Evolutionary conservation across 2,797 vertebrate species (phyloP), one percentile per base, ranked within the genome.

Genomic region (Phataginus tricuspis): DNA sequence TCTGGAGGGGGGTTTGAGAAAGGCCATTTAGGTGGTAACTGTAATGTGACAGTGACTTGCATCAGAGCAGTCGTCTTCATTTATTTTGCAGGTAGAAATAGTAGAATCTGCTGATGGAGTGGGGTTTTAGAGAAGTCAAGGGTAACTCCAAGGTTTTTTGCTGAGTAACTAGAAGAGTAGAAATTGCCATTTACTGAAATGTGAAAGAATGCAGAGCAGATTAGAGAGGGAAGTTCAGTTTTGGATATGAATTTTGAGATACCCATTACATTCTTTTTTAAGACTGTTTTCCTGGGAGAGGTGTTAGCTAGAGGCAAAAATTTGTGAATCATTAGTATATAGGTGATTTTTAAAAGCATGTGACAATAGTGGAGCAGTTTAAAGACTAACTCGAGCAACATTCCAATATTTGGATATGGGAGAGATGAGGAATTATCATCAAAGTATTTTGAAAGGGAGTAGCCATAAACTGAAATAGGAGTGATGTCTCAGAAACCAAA

Each of bases 231-330:
- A 66, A 49, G 23, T 66, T 59, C n/a, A 25, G 59, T 57, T 66
- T 51, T 59, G 61, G 27, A 39, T 87, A 85, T 34, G 68, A 92
- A 87, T 86, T 86, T n/a, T 85, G 88, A 96, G 82, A 77, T 82
- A 49, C 18, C 18, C 68, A 86, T 31, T 87, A 55, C 90, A 72
- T 90, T 88, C 37, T 72, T 69, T 37, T 92, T 75, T 12, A 89
- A 61, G 53, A 53, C 16, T 83, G 21, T 69, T 86, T 95, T 90
- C 64, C 57, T 63, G 59, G 61, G 27, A 68, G 59, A 90, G 15
- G 49, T 59, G 59, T 61, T 83, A 21, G 37, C 49, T 86, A 59
- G 27, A 90, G 31, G 66, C 18, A 63, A 19, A 82, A 85, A 79
- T 21, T 57, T 80, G 25, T 64, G 75, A 91, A 34, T 64, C 31